Evolutionary conservation across 2,113 vertebrate species (phyloP), one percentile per base, ranked within the genome.

Genomic region (Sinosuthora webbiana): DNA sequence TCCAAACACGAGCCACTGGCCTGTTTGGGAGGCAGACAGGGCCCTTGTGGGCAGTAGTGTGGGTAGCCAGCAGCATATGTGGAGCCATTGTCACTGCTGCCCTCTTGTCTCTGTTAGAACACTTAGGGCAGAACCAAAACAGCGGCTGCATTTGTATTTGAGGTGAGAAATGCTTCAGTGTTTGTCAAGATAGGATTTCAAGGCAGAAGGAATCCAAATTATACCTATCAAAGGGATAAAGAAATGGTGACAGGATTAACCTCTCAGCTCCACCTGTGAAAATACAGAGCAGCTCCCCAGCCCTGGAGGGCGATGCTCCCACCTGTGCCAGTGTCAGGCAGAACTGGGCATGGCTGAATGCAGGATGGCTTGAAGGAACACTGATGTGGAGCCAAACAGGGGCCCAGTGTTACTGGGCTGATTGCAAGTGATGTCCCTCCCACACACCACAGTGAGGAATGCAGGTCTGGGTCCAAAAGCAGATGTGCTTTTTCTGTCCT

Each of bases 141-240:
- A 20, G 45, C 13, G 10, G 20, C 37, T 53, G 33, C 2, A 1
- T 33, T 59, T 0, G 0, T 22, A 4, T 7, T 2, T 33, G 63
- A 62, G 45, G 17, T 37, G 33, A 56, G 44, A 76, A 22, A 16
- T 9, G 23, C 31, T 28, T 59, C 17, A 28, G 56, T 0, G 1
- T n/a, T 63, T 78, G 60, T 33, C 30, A 49, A 71, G 74, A 31
- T 0, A 19, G 13, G 37, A 28, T 79, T 82, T 79, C 57, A 41
- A 59, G 53, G 6, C 3, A 49, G 60, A 50, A 45, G n/a, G 39
- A 71, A 71, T 55, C 16, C 21, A 64, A 82, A 64, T 76, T 19
- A 8, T 3, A 21, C 8, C 41, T 62, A 31, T 50, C 13, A 19
- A 31, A 59, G 52, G 9, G 33, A 19, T 47, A 50, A 70, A 55